Evolutionary conservation across 92 coral and sea anemone genomes (phyloP), one percentile per base, ranked within the genome.

Genomic region (Blastomussa wellsi): DNA sequence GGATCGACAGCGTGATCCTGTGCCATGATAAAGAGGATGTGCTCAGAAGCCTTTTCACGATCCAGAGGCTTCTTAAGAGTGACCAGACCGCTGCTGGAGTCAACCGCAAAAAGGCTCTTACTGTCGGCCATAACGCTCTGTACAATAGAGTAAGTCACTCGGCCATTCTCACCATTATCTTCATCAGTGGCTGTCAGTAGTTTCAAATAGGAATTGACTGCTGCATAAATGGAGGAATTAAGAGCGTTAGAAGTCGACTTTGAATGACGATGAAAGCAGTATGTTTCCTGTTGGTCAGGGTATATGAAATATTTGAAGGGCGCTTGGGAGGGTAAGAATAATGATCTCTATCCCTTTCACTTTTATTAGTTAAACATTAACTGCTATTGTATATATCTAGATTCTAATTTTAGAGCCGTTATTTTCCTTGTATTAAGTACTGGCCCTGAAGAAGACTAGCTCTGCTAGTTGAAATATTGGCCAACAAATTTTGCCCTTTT

Each of bases 21-120:
- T 8, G 95, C 98, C 83, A 64, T 88, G 35, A 92, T 81, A 48
- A 90, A 94, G 60, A 94, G 79, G 37, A 86, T 83, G 70, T 94
- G 98, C 47, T 89, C 80, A 5, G 81, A 44, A 22, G 88, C 75
- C 36, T 86, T 86, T 75, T 94, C 98, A 28, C 87, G 82, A 88
- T 94, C 94, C 57, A 94, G 87, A 16, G 38, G 68, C 22, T 64
- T 79, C 62, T 85, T 82, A 0, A 94, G 82, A 1, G 80, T 85
- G 74, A 94, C 77, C 82, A 64, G 81, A 55, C 98, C 98, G 22
- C 85, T 87, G 60, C 75, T 73, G 65, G 87, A 60, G 42, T 90
- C 87, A 16, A 94, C 79, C 7, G 60, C 69, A 72, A 94, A 94
- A 22, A 92, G 48, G 13, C 72, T 84, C 10, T 20, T 77, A 47